Conservation (phyloP, 92 coral and sea anemone genomes). For the Hydrozoanthus gracilis region DNA sequence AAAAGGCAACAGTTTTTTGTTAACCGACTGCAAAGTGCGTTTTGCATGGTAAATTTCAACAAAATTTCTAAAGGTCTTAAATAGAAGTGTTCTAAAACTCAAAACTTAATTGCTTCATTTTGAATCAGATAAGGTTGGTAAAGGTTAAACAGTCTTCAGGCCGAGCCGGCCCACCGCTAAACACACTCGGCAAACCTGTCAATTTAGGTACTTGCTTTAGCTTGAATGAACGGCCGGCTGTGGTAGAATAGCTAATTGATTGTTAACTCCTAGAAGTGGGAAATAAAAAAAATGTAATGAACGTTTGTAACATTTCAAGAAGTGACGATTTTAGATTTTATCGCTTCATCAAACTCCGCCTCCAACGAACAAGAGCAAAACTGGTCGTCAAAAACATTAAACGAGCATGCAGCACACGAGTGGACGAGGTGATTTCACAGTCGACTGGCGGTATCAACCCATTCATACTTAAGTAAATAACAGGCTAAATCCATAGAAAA, state of each 20-base stretch:
- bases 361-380: not conserved
- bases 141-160: constrained; percentile 16
- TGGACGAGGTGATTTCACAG: not conserved
- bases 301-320: not conserved
- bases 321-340: not conserved
- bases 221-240: not conserved
- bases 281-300: constrained; percentile 20
- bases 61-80: not conserved
- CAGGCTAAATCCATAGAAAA: constrained; percentile 2
- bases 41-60: constrained; percentile 1
- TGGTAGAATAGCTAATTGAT: not conserved
- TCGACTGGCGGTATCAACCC: constrained; percentile 19
- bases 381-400: too few relatives aligned
- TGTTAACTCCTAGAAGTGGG: not conserved
- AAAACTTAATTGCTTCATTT: constrained; percentile 38
- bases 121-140: constrained; percentile 23
- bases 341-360: constrained; percentile 25
- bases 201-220: constrained; percentile 36
- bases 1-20: not conserved
- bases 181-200: not conserved
- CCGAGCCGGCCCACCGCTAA: too few relatives aligned
- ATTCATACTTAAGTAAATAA: constrained; percentile 32
- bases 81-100: constrained; percentile 1
- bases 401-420: not conserved
- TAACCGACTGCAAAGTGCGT: not conserved